Evolutionary conservation across 1,140 invertebrate genomes (phyloP), one percentile per base, ranked within the genome.

Genomic region (Drosophila equinoxialis): DNA sequence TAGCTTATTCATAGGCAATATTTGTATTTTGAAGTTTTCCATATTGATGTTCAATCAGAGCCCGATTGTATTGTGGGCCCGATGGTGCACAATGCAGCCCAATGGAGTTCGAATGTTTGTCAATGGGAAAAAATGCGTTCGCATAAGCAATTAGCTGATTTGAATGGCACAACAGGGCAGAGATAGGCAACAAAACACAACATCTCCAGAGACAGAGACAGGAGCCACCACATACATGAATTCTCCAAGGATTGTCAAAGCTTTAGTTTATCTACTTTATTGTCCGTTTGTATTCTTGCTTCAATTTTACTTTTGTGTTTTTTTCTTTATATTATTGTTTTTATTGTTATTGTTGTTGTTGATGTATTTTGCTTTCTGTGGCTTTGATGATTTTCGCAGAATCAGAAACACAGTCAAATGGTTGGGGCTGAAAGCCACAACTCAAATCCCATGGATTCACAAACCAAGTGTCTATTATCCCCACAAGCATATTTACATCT

Each of bases 401-500:
- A 51, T 23, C 45, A 51, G 45, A 51, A 51, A 8, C 71, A 54
- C 54, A 30, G 71, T 62, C 68, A 64, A 64, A 58, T 33, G 68
- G 41, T 39, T 58, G 42, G 41, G 41, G 41, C 14, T 17, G 17
- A 14, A 42, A 74, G 59, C 58, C 26, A 59, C 39, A 65, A 54
- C 37, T 41, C 63, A 20, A 57, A 30, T 64, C 5, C 65, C 41
- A 17, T 20, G 11, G 55, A 68, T 41, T 76, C 61, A 11, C 41
- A 63, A 67, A 71, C 64, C 79, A 77, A 81, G 79, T 77, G 81
- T 68, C 81, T 73, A 77, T 84, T 85, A 85, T 74, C 55, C 68
- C 26, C 55, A 58, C 45, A 51, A 51, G 45, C 20, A 51, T 51
- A 23, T 51, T 51, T 51, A 51, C 45, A 51, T 51, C 17, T 51